Percentiles rank a stretch among this genome's conserved stretches.
Conservation (phyloP, 2,113 vertebrate species). For the Hyperopisus bebe region DNA sequence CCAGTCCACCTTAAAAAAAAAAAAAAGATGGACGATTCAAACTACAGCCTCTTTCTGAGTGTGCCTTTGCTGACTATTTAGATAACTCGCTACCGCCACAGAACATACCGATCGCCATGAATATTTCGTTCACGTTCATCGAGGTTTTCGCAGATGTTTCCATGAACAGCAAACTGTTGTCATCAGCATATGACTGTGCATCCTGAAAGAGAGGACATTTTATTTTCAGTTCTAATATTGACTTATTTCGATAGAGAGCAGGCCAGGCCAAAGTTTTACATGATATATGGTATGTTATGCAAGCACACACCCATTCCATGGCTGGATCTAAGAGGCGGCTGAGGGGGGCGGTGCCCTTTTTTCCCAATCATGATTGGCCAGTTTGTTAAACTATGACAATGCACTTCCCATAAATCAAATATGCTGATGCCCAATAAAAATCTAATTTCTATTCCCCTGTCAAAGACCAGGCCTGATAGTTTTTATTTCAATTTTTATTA, state of each 20-base stretch:
- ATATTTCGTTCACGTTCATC: conserved; percentile 98
- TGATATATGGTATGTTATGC: not conserved
- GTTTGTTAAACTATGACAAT: not conserved
- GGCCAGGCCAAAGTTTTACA: not conserved
- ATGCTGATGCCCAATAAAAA: not conserved
- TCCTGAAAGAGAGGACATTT: conserved; percentile 63
- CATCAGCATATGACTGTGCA: conserved; percentile 93
- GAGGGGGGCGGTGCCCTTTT: not conserved
- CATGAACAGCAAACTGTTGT: conserved; percentile 98
- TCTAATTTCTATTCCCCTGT: not conserved
- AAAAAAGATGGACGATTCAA: not conserved
- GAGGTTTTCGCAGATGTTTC: conserved; percentile 97
- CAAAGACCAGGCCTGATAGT: not conserved
- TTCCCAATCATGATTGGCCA: not conserved
- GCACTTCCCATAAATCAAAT: not conserved
- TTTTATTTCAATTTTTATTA: not conserved
- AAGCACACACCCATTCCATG: not conserved
- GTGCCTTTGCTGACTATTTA: not conserved
- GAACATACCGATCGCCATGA: conserved; percentile 90
- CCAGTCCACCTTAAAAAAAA: not conserved
- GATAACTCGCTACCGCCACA: not conserved
- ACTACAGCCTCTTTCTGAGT: not conserved
- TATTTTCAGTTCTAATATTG: not conserved
- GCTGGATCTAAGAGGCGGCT: not conserved
- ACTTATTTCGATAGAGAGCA: not conserved